These are phyloP conservation scores for Arizona elegans DNA, from an alignment of 2,113 vertebrate species.

Conservation along the genomic window DNA sequence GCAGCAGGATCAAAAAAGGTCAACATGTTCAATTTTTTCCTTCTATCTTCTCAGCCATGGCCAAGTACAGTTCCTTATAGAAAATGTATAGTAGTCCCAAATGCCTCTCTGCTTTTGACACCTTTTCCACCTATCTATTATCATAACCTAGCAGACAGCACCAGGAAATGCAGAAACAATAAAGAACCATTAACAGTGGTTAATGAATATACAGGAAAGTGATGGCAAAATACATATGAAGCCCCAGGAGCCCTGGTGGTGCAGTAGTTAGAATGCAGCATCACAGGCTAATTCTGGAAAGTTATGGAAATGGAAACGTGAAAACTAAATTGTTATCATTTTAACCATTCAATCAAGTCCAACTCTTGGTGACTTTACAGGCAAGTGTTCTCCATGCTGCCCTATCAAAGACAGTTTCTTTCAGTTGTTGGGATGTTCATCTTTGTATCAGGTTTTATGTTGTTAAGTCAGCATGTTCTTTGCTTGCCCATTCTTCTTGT, in stretches of 20 bases:
- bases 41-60: neutral
- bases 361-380: too few species aligned
- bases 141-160: neutral
- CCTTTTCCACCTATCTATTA: neutral
- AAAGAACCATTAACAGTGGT: neutral
- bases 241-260: too few species aligned
- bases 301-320: neutral
- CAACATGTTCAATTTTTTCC: neutral
- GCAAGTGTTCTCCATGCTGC: too few species aligned
- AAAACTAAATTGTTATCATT: too few species aligned
- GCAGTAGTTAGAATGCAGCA: too few species aligned
- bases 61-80: neutral
- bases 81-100: neutral
- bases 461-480: too few species aligned
- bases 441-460: too few species aligned
- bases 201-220: neutral
- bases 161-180: neutral
- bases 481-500: too few species aligned
- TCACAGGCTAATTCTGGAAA: too few species aligned
- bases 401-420: too few species aligned
- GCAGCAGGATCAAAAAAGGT: neutral
- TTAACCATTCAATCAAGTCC: too few species aligned
- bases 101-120: neutral
- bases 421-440: too few species aligned
- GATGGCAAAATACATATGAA: neutral